Evolutionary conservation across 1,140 invertebrate species (phyloP), one percentile per base, ranked within the genome.

Genomic region (Camponotus floridanus): DNA sequence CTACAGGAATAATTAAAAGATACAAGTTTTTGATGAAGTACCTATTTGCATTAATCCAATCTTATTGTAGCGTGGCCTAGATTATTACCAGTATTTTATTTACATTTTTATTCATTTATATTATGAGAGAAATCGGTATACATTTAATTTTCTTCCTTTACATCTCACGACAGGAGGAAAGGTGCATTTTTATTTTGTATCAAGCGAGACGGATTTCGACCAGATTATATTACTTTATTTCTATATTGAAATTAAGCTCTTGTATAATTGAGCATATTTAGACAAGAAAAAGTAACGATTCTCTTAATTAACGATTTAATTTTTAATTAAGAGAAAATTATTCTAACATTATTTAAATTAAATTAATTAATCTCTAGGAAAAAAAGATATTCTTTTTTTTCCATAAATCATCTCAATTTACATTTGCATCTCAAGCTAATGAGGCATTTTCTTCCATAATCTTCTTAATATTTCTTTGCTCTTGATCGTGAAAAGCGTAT

Each of bases 401-500:
- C 26, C 4, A 42, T 65, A 45, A 42, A 80, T 33, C 45, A 26
- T 55, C n/a, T 55, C 11, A 33, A 67, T 80, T 39, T 51, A 36
- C 33, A 36, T 39, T 79, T 42, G 36, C 65, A n/a, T 18, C 31
- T 51, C 45, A 51, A 15, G 15, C 18, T 51, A 33, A 42, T 42
- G 33, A n/a, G n/a, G 18, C 65, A 36, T 51, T 80, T 57, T 71
- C 18, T 68, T 31, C 48, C n/a, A 15, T 65, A 48, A 39, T 7
- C 26, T 51, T 26, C 18, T 31, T 26, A 21, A 13, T 31, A 11
- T 68, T 59, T 39, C 13, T 61, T 61, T n/a, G 36, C 59, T 61
- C 59, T 61, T 39, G 21, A 7, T n/a, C 45, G 39, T 67, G 78
- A 70, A 65, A 6, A 36, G 61, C 48, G 48, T 71, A 36, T 80